A percentile compares a stretch with the other conserved stretches of the same genome.
Evolutionary conservation across 2,797 vertebrate species (phyloP).

Genomic region (Pteronotus mesoamericanus): DNA sequence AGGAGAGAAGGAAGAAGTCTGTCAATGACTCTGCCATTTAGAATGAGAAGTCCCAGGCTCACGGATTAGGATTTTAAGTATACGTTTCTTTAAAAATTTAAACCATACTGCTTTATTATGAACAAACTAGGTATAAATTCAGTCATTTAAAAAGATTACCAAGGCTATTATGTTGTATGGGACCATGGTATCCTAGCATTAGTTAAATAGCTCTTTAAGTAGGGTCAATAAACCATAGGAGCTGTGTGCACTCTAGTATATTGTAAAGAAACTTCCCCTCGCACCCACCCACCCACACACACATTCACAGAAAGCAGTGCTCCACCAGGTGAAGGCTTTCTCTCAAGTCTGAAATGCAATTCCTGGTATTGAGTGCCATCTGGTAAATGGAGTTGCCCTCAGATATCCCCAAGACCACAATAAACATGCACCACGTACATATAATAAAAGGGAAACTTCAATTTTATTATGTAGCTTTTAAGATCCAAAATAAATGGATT

Average conservation of each 20-base stretch:
- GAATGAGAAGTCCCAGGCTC: not conserved
- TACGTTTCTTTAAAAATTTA: not conserved
- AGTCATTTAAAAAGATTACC: not conserved
- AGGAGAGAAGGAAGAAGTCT: not conserved
- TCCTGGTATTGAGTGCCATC: conserved; percentile 62
- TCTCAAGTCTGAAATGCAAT: conserved; percentile 59
- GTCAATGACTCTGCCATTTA: not conserved
- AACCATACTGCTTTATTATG: not conserved
- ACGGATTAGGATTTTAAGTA: not conserved
- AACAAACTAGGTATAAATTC: conserved; percentile 14
- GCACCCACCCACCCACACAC: rapidly evolving
- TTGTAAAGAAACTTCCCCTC: not conserved
- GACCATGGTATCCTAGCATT: not conserved
- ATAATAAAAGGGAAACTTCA: conserved; percentile 61
- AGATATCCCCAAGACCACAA: conserved; percentile 72
- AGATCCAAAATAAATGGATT: conserved; percentile 65
- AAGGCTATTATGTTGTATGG: not conserved
- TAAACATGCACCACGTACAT: conserved; percentile 68
- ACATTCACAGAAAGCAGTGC: not conserved
- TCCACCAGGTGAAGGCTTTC: conserved; percentile 4
- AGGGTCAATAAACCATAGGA: not conserved
- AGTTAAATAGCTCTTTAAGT: not conserved
- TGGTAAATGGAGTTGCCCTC: conserved; percentile 68
- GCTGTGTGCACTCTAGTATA: not conserved
- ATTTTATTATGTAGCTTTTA: conserved; percentile 64